Conservation (phyloP, 1,140 invertebrate species). For the Tetramorium alpestre region DNA sequence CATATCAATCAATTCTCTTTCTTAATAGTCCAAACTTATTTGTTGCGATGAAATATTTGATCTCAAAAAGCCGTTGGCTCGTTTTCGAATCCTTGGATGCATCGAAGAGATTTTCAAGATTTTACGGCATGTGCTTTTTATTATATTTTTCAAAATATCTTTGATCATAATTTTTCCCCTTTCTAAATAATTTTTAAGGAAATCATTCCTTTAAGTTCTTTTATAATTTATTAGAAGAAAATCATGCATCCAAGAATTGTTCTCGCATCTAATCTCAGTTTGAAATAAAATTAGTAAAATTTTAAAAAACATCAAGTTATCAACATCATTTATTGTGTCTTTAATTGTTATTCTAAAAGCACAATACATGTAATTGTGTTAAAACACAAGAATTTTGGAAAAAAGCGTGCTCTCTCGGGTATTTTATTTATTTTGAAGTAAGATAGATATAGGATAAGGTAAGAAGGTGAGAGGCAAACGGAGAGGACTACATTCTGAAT, state of each 20-base stretch:
- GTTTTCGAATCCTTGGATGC: background rate
- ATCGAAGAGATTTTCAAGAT: background rate
- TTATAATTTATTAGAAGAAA: background rate
- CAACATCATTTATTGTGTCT: background rate
- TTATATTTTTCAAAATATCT: background rate
- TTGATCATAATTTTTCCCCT: background rate
- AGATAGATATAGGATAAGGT: background rate
- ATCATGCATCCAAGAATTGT: background rate
- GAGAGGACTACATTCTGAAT: background rate
- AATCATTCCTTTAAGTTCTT: background rate
- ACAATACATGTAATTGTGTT: background rate
- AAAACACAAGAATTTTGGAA: background rate
- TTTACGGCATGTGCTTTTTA: background rate
- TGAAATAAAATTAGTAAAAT: background rate
- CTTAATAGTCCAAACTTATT: background rate
- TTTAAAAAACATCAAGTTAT: background rate
- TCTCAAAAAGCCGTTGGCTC: background rate
- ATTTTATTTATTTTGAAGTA: background rate
- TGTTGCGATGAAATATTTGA: background rate
- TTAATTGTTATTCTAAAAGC: background rate
- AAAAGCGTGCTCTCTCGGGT: background rate
- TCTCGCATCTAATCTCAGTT: background rate
- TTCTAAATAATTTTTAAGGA: background rate
- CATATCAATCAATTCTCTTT: background rate
- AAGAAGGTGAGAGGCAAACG: background rate